Conservation (phyloP, 2,888 invertebrate genomes). For the Sarcophaga variegata region DNA sequence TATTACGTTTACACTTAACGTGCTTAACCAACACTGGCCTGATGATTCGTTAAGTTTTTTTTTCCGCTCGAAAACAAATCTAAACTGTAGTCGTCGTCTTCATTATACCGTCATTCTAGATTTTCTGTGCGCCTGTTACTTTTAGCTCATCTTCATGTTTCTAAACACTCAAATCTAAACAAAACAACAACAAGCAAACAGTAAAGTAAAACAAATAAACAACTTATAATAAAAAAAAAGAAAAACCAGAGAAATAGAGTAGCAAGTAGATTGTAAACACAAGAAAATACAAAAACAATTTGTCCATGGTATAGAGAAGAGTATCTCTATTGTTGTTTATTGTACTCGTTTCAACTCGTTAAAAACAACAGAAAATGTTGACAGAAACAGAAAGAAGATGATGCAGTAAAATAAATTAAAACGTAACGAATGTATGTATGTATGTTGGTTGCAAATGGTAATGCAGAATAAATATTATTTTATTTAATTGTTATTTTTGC, state of each 20-base stretch:
- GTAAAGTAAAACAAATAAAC: background rate
- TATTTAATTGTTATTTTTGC: background rate
- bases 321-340: background rate
- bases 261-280: background rate
- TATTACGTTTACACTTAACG: background rate
- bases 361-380: background rate
- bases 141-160: constrained; percentile 79
- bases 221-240: background rate
- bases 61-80: constrained; percentile 2
- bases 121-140: constrained; percentile 76
- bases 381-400: background rate
- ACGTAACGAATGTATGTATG: no score
- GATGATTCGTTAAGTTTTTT: background rate
- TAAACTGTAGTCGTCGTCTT: background rate
- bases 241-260: background rate
- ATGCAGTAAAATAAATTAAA: background rate
- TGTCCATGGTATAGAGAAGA: background rate
- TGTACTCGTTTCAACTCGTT: background rate
- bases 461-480: background rate
- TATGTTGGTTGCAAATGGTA: background rate
- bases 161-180: constrained; percentile 65
- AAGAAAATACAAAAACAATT: background rate
- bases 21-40: background rate
- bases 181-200: constrained; percentile 24
- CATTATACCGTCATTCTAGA: constrained; percentile 37